A percentile compares a stretch with the other conserved stretches of the same genome.
These are phyloP conservation scores for Vombatus ursinus DNA, from an alignment of 2,113 vertebrate genomes.

Conservation along the genomic window DNA sequence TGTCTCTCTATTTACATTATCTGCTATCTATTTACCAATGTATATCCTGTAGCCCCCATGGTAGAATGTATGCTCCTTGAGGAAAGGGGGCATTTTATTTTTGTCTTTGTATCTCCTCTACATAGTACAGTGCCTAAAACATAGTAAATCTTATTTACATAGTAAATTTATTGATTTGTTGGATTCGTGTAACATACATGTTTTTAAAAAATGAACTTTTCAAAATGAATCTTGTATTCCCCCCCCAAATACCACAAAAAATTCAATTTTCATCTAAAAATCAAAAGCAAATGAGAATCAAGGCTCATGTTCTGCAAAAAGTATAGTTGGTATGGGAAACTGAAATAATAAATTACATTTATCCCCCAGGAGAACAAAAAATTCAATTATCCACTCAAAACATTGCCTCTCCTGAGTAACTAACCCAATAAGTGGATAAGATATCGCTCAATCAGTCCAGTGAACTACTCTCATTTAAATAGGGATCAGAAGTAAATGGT, in stretches of 20 bases:
- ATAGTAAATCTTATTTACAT: neutral
- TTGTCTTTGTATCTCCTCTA: no score
- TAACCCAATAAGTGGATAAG: neutral
- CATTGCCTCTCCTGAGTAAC: neutral
- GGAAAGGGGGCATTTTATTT: no score
- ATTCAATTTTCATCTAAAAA: slow-evolving; percentile 10
- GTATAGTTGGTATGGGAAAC: neutral
- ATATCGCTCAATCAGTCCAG: slow-evolving; percentile 4
- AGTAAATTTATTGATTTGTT: neutral
- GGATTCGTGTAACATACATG: no score
- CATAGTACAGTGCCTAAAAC: neutral
- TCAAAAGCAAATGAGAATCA: neutral
- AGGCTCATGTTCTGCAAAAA: neutral
- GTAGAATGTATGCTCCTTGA: no score
- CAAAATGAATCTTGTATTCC: neutral
- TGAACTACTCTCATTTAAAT: slow-evolving; percentile 20
- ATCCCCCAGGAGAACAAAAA: neutral
- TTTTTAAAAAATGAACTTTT: neutral
- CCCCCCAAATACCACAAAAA: neutral
- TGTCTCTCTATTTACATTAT: neutral
- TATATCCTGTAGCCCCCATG: neutral
- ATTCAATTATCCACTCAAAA: neutral
- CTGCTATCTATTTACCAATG: neutral
- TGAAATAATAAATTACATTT: slow-evolving; percentile 37
- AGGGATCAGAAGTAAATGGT: neutral